Evolutionary conservation across 2,797 vertebrate species (phyloP).

Genomic region (Enteromius treurensis): DNA sequence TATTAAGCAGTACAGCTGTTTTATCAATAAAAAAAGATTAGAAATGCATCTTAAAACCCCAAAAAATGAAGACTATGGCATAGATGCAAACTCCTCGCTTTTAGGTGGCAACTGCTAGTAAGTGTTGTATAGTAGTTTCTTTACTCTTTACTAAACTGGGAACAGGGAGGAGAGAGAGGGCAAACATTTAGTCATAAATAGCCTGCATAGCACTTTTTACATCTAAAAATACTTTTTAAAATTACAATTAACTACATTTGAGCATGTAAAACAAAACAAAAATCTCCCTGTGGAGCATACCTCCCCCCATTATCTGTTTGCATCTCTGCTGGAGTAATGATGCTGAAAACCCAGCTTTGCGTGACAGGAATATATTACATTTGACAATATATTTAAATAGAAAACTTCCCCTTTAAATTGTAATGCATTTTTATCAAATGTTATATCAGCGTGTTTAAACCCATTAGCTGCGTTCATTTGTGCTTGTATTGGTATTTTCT

Average conservation of each 20-base stretch:
- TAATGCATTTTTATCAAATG: background rate
- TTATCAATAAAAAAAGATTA: background rate
- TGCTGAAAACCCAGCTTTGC: background rate
- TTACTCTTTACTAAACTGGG: too few species aligned
- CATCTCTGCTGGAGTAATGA: background rate
- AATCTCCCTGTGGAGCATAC: too few species aligned
- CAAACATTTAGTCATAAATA: too few species aligned
- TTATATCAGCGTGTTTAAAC: background rate
- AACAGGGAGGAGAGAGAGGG: too few species aligned
- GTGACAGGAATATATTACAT: background rate
- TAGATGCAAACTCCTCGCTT: too few species aligned
- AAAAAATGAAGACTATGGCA: background rate
- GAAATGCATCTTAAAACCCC: background rate
- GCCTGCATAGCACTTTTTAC: too few species aligned
- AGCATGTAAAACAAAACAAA: too few species aligned
- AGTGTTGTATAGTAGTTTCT: too few species aligned
- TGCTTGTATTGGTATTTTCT: background rate
- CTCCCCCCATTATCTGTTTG: too few species aligned
- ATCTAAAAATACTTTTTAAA: too few species aligned
- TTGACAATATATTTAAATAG: background rate
- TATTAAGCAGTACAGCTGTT: background rate
- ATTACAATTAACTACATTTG: too few species aligned
- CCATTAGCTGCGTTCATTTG: background rate
- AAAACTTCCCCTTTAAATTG: background rate
- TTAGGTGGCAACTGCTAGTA: too few species aligned